Base-by-base conservation (phyloP, 2,797 vertebrate species). In the Avahi laniger region DNA sequence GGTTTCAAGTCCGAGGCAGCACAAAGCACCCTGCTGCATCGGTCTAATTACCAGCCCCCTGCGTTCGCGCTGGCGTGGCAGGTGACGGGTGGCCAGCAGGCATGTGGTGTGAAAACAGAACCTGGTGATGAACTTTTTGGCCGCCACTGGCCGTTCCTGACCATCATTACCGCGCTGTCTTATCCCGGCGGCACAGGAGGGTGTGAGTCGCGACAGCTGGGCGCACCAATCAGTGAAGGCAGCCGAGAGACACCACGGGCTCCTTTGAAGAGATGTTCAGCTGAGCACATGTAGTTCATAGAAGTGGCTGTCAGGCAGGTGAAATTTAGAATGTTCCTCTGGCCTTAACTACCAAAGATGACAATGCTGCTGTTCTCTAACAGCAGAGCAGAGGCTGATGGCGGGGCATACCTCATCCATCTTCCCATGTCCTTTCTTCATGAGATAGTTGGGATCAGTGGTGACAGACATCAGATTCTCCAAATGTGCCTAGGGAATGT, bases 41-140 rank as follows among this genome's bases (percentile, higher is more conserved):
- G 76, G 54, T 59, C 95, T 96, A 81, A 97, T 96, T 79, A 96
- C 35, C 48, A 7, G 67, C 28, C 69, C 79, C 81, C 54, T 80
- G 46, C 6, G 28, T 69, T 81, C 59, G 79, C 76, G 92, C 59
- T 0, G 14, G 83, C 85, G 57, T 17, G 43, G 54, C 4, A 90
- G 92, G 93, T 93, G 90, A 46, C 87, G 78, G 1, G 0, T 41
- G 33, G 38, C 41, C 95, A 69, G 65, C 4, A n/a, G 75, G 54
- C 70, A 79, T 26, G 61, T 80, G 33, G 57, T 24, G 18, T 20
- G 81, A 95, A 92, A 89, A 92, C n/a, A 38, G 84, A 89, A 97
- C 78, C 86, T 59, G 35, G 72, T 50, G 89, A 79, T 76, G 50
- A 79, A 38, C 35, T 65, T 88, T 57, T 85, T 91, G 80, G 69